phyloP scores from a whole-genome alignment of 2,113 vertebrate species.

The Chascanopsetta lugubris region DNA sequence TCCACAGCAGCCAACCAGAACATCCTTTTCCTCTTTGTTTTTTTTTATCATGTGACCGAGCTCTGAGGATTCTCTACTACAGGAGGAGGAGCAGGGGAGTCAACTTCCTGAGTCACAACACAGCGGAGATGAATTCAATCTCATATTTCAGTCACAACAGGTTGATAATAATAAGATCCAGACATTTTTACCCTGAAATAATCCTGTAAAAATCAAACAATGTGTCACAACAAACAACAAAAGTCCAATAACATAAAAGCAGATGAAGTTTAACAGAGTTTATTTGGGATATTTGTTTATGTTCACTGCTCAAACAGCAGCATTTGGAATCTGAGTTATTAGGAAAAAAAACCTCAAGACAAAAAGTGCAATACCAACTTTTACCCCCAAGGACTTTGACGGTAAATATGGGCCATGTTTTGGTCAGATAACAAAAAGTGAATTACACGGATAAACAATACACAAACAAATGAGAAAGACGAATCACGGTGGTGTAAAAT shows the following conservation, averaged over 20 bases:
- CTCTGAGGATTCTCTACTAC: neutral
- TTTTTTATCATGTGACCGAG: neutral
- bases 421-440: neutral
- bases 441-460: neutral
- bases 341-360: neutral
- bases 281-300: constrained; percentile 31
- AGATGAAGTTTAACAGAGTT: neutral
- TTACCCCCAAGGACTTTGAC: neutral
- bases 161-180: too few species aligned
- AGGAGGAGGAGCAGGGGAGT: too few species aligned
- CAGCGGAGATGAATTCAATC: too few species aligned
- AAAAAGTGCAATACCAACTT: neutral
- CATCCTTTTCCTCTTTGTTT: constrained; percentile 8
- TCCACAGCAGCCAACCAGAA: constrained; percentile 45
- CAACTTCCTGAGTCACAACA: neutral
- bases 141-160: too few species aligned
- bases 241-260: neutral
- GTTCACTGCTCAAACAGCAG: constrained; percentile 10
- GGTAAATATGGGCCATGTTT: neutral
- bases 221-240: neutral
- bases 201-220: too few species aligned
- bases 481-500: neutral
- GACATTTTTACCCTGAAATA: too few species aligned
- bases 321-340: neutral
- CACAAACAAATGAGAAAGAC: constrained; percentile 13